phyloP scores from a whole-genome alignment of 2,113 vertebrate species.

The Tenrec ecaudatus region DNA sequence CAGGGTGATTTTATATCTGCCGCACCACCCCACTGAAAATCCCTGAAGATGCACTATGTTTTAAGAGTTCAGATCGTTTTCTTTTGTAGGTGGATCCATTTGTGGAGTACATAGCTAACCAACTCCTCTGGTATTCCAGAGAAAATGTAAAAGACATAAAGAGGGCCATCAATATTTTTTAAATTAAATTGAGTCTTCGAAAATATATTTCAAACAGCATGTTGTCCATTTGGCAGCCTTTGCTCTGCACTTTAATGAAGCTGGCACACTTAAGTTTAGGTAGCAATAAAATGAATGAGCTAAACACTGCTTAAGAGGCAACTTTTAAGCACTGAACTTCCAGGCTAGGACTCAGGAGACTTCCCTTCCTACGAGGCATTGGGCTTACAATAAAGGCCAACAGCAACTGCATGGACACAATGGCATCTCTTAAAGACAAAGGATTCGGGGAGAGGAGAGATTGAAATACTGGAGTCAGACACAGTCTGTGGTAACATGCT shows the following conservation, averaged over 20 bases:
- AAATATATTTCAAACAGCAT: slow-evolving; percentile 20
- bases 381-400: slow-evolving; percentile 48
- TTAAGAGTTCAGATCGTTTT: neutral
- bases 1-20: neutral
- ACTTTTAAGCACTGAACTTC: slow-evolving; percentile 50
- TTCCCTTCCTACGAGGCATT: slow-evolving; percentile 26
- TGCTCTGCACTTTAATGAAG: slow-evolving; percentile 33
- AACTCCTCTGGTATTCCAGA: slow-evolving; percentile 27
- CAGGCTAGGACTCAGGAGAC: slow-evolving; percentile 49
- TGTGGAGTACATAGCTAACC: neutral
- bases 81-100: neutral
- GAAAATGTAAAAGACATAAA: slow-evolving; percentile 37
- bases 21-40: neutral
- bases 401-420: neutral
- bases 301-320: slow-evolving; percentile 52
- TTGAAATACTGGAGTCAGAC: too few relatives aligned
- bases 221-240: slow-evolving; percentile 56
- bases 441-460: neutral
- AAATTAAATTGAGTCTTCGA: slow-evolving; percentile 69
- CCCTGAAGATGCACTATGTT: neutral
- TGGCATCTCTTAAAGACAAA: neutral
- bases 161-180: slow-evolving; percentile 55
- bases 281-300: slow-evolving; percentile 65
- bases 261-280: slow-evolving; percentile 39
- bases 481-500: too few relatives aligned